These are phyloP conservation scores for Erpetoichthys calabaricus DNA, from an alignment of 2,797 vertebrate species.

Conservation along the genomic window DNA sequence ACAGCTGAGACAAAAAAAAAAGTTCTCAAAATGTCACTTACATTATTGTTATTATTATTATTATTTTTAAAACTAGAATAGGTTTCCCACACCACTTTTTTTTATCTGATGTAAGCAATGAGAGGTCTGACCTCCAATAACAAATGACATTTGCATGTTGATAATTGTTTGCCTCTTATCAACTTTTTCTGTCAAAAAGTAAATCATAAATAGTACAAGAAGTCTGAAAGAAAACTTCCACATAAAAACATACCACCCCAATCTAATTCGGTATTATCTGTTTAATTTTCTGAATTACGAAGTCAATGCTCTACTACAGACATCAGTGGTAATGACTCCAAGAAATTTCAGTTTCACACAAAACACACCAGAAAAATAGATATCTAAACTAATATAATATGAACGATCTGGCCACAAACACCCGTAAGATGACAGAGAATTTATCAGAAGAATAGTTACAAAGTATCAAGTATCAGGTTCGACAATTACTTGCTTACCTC, in stretches of 20 bases:
- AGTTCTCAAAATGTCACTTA: too few species aligned
- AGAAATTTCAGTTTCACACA: slow-evolving; percentile 32
- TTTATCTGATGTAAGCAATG: too few species aligned
- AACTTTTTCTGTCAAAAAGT: too few species aligned
- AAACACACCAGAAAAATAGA: too few species aligned
- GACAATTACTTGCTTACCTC: slow-evolving; percentile 57
- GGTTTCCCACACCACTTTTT: too few species aligned
- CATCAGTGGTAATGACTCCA: slow-evolving; percentile 49
- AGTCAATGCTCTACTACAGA: slow-evolving; percentile 47
- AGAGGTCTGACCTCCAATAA: too few species aligned
- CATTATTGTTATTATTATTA: too few species aligned
- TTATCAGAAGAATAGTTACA: slow-evolving; percentile 43
- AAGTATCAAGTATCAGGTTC: slow-evolving; percentile 56
- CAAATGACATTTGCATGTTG: too few species aligned
- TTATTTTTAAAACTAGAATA: too few species aligned
- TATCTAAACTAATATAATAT: slow-evolving; percentile 24
- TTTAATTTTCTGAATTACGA: slow-evolving; percentile 52
- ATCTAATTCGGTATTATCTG: slow-evolving; percentile 29
- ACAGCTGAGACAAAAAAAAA: too few species aligned
- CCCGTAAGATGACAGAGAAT: slow-evolving; percentile 42
- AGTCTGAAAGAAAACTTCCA: not conserved
- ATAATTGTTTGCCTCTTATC: too few species aligned
- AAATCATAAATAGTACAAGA: too few species aligned
- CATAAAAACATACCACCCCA: slow-evolving; percentile 1
- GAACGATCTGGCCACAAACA: slow-evolving; percentile 36